phyloP scores from a whole-genome alignment of 1,140 invertebrate species.

The Drosophila triauraria region DNA sequence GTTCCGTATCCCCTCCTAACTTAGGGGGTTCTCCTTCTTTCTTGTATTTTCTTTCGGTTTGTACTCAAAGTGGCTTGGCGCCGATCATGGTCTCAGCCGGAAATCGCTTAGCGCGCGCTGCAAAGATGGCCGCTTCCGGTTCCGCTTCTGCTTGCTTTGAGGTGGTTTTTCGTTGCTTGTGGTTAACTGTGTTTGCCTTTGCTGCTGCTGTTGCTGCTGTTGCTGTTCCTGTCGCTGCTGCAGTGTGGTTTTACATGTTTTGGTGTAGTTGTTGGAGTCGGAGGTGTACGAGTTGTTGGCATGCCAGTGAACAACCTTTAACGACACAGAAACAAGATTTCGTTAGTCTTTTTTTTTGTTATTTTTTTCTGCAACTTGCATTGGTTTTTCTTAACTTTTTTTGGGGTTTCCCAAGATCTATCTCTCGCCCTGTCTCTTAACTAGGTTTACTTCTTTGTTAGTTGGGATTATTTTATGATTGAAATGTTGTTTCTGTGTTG shows the following conservation, averaged over 20 bases:
- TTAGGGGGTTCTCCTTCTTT: constrained; percentile 12
- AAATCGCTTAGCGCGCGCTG: constrained; percentile 58
- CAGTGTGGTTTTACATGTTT: constrained; percentile 71
- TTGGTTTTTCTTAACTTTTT: constrained; percentile 26
- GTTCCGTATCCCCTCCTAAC: not conserved
- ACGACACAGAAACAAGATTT: constrained; percentile 86
- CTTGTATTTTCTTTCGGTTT: constrained; percentile 15
- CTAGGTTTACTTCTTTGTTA: constrained; percentile 44
- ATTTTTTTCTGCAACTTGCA: constrained; percentile 13
- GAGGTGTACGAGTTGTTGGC: constrained; percentile 68
- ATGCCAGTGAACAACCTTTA: constrained; percentile 85
- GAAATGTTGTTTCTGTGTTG: constrained; percentile 86
- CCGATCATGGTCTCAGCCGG: constrained; percentile 65
- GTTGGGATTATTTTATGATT: constrained; percentile 82
- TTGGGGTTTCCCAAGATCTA: constrained; percentile 9
- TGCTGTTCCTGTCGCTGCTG: constrained; percentile 27
- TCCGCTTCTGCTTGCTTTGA: constrained; percentile 30
- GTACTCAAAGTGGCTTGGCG: constrained; percentile 40
- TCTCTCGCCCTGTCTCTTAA: constrained; percentile 31
- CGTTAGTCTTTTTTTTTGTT: constrained; percentile 73
- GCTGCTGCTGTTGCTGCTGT: constrained; percentile 32
- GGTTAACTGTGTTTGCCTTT: constrained; percentile 38
- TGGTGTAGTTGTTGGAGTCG: constrained; percentile 63
- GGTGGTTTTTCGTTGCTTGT: constrained; percentile 43
- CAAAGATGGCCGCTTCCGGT: constrained; percentile 63